Conservation (phyloP, 2,888 invertebrate species). For the Aplocera efformata region DNA sequence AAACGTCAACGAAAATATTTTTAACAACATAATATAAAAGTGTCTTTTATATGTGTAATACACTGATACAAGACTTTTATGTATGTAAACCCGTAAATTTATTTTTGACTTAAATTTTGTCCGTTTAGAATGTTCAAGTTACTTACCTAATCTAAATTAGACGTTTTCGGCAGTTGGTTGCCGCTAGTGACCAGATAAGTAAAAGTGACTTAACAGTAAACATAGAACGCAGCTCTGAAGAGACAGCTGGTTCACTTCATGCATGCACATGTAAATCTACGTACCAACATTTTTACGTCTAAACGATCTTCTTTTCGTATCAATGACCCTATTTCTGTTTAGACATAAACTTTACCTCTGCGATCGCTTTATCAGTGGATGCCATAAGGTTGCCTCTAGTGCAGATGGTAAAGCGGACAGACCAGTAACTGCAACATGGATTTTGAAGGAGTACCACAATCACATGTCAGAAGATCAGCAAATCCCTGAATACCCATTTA, state of each 20-base stretch:
- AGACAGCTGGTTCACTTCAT: slow-evolving; percentile 14
- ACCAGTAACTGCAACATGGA: too few relatives aligned
- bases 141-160: slow-evolving; percentile 52
- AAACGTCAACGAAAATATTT: slow-evolving; percentile 22
- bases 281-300: too few relatives aligned
- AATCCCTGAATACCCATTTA: too few relatives aligned
- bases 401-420: too few relatives aligned
- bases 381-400: too few relatives aligned
- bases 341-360: too few relatives aligned
- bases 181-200: slow-evolving; percentile 40
- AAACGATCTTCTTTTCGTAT: too few relatives aligned
- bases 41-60: slow-evolving; percentile 36
- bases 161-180: slow-evolving; percentile 40
- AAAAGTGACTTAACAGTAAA: slow-evolving; percentile 63
- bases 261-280: too few relatives aligned
- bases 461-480: too few relatives aligned
- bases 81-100: slow-evolving; percentile 26
- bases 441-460: too few relatives aligned
- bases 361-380: too few relatives aligned
- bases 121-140: slow-evolving; percentile 22
- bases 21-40: slow-evolving; percentile 20
- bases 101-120: slow-evolving; percentile 20
- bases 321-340: too few relatives aligned
- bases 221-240: slow-evolving; percentile 23
- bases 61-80: slow-evolving; percentile 29